A percentile compares a stretch with the other conserved stretches of the same genome.
phyloP scores from a whole-genome alignment of 2,113 vertebrate species.

The Tychaedon coryphoeus region DNA sequence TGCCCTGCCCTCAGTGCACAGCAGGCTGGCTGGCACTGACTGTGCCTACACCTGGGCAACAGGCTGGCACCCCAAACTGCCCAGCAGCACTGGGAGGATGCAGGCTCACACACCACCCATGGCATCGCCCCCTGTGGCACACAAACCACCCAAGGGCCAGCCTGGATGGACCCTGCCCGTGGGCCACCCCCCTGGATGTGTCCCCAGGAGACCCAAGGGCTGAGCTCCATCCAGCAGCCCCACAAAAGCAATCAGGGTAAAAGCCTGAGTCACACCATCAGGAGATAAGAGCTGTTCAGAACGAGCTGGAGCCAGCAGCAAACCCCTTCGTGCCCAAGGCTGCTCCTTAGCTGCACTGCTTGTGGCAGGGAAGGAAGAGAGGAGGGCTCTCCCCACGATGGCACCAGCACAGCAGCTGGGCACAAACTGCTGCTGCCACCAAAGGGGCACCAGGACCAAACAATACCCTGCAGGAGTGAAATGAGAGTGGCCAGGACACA shows the following conservation, averaged over 20 bases:
- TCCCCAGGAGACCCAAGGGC: neutral
- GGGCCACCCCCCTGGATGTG: rapidly evolving
- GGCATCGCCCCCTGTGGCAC: neutral
- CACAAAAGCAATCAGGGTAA: neutral
- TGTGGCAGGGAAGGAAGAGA: neutral
- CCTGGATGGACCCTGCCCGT: neutral
- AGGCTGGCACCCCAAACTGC: neutral
- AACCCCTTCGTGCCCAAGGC: neutral
- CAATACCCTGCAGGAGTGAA: neutral
- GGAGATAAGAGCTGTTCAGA: neutral
- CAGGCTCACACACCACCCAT: neutral
- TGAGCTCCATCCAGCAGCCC: neutral
- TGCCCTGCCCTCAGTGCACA: neutral
- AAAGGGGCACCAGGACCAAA: neutral
- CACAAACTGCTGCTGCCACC: neutral
- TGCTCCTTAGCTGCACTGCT: neutral
- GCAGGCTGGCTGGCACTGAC: neutral
- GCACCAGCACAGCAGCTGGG: neutral
- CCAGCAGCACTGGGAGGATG: neutral
- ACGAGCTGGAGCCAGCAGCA: neutral
- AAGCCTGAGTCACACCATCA: conserved; percentile 15
- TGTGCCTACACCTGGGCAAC: neutral
- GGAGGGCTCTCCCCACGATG: neutral
- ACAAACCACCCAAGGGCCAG: neutral
- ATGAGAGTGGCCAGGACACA: neutral